A percentile compares a stretch with the other conserved stretches of the same genome.
Evolutionary conservation across 2,888 invertebrate species (phyloP).

Genomic region (Capitulum mitella): DNA sequence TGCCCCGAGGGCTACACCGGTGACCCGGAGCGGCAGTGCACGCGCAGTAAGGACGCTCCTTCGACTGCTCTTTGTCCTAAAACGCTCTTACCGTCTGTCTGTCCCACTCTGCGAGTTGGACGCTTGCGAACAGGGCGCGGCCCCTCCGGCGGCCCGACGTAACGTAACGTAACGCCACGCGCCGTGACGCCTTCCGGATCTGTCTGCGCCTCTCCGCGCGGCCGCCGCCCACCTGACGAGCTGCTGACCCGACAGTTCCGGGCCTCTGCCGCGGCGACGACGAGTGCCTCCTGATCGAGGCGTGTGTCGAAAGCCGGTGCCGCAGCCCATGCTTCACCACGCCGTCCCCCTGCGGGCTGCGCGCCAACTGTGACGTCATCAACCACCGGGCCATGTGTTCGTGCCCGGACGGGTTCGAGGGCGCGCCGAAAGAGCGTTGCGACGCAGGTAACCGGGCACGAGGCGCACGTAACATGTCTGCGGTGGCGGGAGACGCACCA

Average conservation of each 20-base stretch:
- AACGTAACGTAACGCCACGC: not conserved
- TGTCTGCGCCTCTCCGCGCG: not conserved
- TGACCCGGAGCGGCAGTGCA: conserved; percentile 63
- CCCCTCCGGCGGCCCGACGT: not conserved
- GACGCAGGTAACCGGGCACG: conserved; percentile 19
- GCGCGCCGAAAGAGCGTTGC: conserved; percentile 51
- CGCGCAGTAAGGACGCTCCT: conserved; percentile 35
- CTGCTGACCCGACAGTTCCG: not conserved
- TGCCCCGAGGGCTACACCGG: conserved; percentile 71
- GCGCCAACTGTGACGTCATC: conserved; percentile 63
- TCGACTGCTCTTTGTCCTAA: too few relatives aligned
- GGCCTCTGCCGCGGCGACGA: not conserved
- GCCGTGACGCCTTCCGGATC: not conserved
- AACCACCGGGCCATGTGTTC: conserved; percentile 72
- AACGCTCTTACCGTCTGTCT: not conserved
- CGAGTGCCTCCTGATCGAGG: conserved; percentile 6
- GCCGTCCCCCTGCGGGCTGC: conserved; percentile 57
- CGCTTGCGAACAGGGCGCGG: too few relatives aligned
- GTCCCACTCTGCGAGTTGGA: too few relatives aligned
- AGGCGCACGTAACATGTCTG: not conserved
- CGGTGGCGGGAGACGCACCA: too few relatives aligned
- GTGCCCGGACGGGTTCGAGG: conserved; percentile 60
- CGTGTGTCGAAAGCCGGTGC: conserved; percentile 21
- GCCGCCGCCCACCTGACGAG: not conserved
- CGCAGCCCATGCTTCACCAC: conserved; percentile 27